Evolutionary conservation across 1,140 invertebrate genomes (phyloP).

Genomic region (Papilio dardanus): DNA sequence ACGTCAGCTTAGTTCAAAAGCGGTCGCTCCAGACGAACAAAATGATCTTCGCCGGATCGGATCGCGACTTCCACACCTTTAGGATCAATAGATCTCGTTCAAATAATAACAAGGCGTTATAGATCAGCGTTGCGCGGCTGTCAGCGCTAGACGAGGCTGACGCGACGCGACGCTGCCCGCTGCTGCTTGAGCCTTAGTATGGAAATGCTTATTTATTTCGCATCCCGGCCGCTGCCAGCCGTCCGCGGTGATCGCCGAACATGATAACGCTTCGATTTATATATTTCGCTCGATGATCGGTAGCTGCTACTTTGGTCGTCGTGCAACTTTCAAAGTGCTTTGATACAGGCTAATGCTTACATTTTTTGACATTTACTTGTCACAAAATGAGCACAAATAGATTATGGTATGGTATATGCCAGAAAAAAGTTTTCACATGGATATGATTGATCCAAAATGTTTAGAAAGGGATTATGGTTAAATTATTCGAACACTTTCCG

Average conservation of each 20-base stretch:
- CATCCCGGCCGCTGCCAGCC: conserved; percentile 55
- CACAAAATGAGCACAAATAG: not conserved
- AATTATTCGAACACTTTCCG: no score
- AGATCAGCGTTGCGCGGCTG: conserved; percentile 69
- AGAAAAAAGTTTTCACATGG: no score
- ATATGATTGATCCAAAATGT: no score
- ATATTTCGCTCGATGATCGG: conserved; percentile 76
- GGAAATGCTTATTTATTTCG: conserved; percentile 79
- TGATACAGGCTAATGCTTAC: conserved; percentile 52
- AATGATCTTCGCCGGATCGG: conserved; percentile 76
- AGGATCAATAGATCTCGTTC: conserved; percentile 80
- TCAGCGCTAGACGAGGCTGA: conserved; percentile 61
- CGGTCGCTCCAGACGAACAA: conserved; percentile 78
- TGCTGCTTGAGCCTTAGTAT: conserved; percentile 69
- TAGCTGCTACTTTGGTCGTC: conserved; percentile 62
- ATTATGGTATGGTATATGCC: no score
- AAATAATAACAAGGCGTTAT: conserved; percentile 82
- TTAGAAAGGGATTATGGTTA: no score
- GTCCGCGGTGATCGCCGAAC: conserved; percentile 70
- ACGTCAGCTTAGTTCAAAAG: conserved; percentile 81
- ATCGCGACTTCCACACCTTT: conserved; percentile 76
- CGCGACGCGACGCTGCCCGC: conserved; percentile 49
- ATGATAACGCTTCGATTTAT: conserved; percentile 80
- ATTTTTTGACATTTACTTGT: not conserved
- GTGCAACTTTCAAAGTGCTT: conserved; percentile 63